phyloP scores from a whole-genome alignment of 2,113 vertebrate genomes.

The Paramisgurnus dabryanus region DNA sequence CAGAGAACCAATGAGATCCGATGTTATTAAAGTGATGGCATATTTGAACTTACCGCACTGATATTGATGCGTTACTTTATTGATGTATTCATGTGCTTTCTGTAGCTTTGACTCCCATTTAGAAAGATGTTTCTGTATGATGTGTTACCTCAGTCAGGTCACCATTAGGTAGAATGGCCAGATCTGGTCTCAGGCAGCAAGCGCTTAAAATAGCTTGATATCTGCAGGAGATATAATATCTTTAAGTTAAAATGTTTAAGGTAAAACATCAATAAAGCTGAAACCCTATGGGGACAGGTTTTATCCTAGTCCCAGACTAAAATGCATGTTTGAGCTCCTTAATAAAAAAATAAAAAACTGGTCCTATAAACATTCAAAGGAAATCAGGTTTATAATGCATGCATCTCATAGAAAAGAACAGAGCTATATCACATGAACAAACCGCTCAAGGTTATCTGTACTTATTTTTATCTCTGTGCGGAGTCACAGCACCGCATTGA shows the following conservation, averaged over 20 bases:
- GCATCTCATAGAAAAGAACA: background rate
- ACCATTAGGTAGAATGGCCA: constrained; percentile 83
- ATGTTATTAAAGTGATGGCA: too few species aligned
- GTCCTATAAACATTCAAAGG: too few species aligned
- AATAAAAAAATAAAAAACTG: too few species aligned
- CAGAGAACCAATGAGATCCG: background rate
- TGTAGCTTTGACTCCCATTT: too few species aligned
- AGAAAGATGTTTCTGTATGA: background rate
- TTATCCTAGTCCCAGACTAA: too few species aligned
- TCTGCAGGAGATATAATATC: constrained; percentile 61
- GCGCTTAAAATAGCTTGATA: constrained; percentile 85
- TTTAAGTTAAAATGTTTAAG: background rate
- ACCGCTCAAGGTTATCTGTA: background rate
- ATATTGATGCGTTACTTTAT: too few species aligned
- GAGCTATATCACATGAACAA: background rate
- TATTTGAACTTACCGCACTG: too few species aligned
- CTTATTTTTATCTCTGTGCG: background rate
- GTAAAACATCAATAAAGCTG: too few species aligned
- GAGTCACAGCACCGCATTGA: background rate
- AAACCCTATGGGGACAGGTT: too few species aligned
- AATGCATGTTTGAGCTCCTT: too few species aligned
- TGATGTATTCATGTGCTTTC: too few species aligned
- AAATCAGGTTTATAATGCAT: too few species aligned
- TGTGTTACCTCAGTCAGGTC: constrained; percentile 87
- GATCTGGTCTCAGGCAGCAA: constrained; percentile 87